Percentiles rank a stretch among this genome's conserved stretches.
These are phyloP conservation scores for Oriolus oriolus DNA, from an alignment of 2,113 vertebrate species.

Conservation along the genomic window DNA sequence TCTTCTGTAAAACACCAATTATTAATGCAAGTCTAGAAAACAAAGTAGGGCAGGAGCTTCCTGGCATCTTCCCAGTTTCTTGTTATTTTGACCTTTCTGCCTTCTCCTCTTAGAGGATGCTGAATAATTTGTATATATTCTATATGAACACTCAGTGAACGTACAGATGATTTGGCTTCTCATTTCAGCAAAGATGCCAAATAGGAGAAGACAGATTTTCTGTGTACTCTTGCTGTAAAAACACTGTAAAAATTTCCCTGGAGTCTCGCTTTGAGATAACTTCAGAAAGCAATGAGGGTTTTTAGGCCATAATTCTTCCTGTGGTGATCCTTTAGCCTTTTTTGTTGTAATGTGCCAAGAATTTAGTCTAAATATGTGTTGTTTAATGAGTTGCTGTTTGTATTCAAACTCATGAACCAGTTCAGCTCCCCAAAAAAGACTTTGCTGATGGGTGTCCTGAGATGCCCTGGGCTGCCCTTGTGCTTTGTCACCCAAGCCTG, in stretches of 20 bases:
- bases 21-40: neutral
- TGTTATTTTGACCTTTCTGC: slow-evolving; percentile 21
- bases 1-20: neutral
- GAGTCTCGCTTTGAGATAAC: slow-evolving; percentile 18
- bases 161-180: slow-evolving; percentile 40
- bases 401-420: slow-evolving; percentile 41
- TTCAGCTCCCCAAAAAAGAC: slow-evolving; percentile 32
- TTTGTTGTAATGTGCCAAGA: slow-evolving; percentile 2
- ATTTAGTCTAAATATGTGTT: slow-evolving; percentile 42
- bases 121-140: slow-evolving; percentile 48
- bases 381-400: slow-evolving; percentile 45
- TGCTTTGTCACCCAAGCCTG: slow-evolving; percentile 7
- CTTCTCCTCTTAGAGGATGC: neutral
- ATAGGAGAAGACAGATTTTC: slow-evolving; percentile 42
- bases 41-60: neutral
- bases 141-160: slow-evolving; percentile 30
- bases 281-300: neutral
- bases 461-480: neutral
- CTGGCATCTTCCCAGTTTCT: neutral
- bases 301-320: slow-evolving; percentile 46
- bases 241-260: slow-evolving; percentile 2
- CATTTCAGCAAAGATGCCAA: slow-evolving; percentile 21
- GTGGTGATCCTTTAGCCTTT: slow-evolving; percentile 35
- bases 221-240: slow-evolving; percentile 39
- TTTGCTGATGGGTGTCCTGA: slow-evolving; percentile 35